Base-by-base conservation (phyloP, 2,113 vertebrate genomes). In the Myotis davidii region DNA sequence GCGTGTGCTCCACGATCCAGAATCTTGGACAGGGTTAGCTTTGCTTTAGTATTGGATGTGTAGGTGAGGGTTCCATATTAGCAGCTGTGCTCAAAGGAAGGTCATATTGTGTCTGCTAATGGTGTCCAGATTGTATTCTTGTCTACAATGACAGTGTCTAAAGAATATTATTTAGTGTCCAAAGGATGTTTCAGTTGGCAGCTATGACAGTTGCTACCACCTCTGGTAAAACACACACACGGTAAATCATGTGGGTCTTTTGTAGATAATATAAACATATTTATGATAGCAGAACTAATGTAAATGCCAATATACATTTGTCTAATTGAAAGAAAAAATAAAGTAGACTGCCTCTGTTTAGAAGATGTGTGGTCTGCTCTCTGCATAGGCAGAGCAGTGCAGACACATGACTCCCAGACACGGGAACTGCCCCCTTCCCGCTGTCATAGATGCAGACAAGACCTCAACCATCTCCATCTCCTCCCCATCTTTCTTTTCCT, bases 41-140 rank as follows among this genome's bases (percentile, higher is more conserved):
- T 92, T 95, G 54, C 82, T 94, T 97, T 84, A 78, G 50, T 50
- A 65, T 50, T 89, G 29, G 20, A 4, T 92, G 10, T 86, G 7
- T 73, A 11, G 50, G 21, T 88, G 45, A 91, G 74, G 12, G 21
- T 78, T 88, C 81, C 1, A 1, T 61, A 1, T 94, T 86, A 94
- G 11, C 82, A 91, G 0, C 45, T 70, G 37, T 59, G 37, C 25
- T 91, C 79, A 83, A 84, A 73, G 37, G 67, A 89, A 90, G 16
- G 1, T 88, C 21, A 45, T 70, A 45, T 18, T 70, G 9, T 56
- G 37, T 54, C 78, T 92, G 73, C 32, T 88, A 50, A 37, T 74
- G 37, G 65, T 54, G 50, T 89, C 95, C 32, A 84, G 50, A n/a
- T 65, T 88, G 90, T 76, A 67, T 65, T 39, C 27, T 69, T 91